These are phyloP conservation scores for Petrophora chlorosata DNA, from an alignment of 2,888 invertebrate species.

Conservation along the genomic window DNA sequence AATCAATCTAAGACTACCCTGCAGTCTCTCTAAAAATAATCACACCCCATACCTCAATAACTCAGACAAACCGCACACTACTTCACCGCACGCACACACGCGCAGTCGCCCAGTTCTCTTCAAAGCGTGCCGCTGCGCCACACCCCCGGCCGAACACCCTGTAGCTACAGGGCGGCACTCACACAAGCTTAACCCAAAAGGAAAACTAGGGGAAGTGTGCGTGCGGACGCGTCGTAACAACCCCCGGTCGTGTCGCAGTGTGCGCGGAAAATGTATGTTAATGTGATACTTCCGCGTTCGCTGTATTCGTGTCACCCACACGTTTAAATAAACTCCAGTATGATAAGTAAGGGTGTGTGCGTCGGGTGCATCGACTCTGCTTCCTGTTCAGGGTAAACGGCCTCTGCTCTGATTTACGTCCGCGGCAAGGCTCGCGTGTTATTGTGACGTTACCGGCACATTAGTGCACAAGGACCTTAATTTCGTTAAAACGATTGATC, in stretches of 20 bases:
- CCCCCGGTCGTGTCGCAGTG: constrained; percentile 46
- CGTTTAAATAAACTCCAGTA: constrained; percentile 29
- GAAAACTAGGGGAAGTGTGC: constrained; percentile 41
- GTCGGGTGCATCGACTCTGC: constrained; percentile 80
- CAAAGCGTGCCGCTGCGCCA: constrained; percentile 57
- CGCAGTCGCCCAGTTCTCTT: constrained; percentile 49
- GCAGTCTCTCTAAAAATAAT: constrained; percentile 27
- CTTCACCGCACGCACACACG: constrained; percentile 39
- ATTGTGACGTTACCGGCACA: constrained; percentile 64
- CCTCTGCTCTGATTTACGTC: constrained; percentile 76
- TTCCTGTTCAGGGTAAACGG: constrained; percentile 79
- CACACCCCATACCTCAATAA: constrained; percentile 46
- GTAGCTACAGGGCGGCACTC: constrained; percentile 70
- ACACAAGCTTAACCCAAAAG: constrained; percentile 53
- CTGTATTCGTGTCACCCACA: constrained; percentile 72
- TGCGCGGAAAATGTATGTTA: constrained; percentile 74
- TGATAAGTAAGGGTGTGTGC: constrained; percentile 48
- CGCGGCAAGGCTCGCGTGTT: constrained; percentile 72
- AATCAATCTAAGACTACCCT: background rate
- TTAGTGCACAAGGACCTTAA: constrained; percentile 39
- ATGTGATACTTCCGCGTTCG: constrained; percentile 75
- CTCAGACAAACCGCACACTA: constrained; percentile 40
- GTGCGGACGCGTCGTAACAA: constrained; percentile 34
- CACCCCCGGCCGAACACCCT: constrained; percentile 60
- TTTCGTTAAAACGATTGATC: constrained; percentile 51